Percentiles rank a stretch among this genome's conserved stretches.
These are phyloP conservation scores for Bombylius discolor DNA, from an alignment of 2,888 invertebrate species.

Conservation along the genomic window DNA sequence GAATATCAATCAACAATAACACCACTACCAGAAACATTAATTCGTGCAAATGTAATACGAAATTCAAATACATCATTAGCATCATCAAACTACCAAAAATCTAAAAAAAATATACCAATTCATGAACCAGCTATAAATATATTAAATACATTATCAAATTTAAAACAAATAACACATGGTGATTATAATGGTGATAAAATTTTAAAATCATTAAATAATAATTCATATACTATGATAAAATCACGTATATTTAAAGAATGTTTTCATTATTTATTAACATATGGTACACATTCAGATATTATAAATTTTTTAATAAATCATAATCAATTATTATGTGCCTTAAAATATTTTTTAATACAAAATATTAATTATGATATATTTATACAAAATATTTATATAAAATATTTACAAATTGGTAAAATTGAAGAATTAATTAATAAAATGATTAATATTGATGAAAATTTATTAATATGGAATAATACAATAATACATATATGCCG, in stretches of 20 bases:
- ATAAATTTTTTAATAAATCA: conserved; percentile 65
- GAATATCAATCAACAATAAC: conserved; percentile 38
- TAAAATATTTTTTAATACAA: conserved; percentile 56
- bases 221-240: conserved; percentile 13
- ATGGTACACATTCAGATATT: conserved; percentile 62
- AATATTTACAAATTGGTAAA: conserved; percentile 51
- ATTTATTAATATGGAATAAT: conserved; percentile 55
- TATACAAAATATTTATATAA: conserved; percentile 56
- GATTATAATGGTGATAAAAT: conserved; percentile 32
- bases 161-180: conserved; percentile 43
- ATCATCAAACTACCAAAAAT: conserved; percentile 21
- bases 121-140: conserved; percentile 48
- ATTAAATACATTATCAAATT: conserved; percentile 44
- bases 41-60: conserved; percentile 29
- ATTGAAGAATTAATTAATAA: conserved; percentile 47
- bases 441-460: conserved; percentile 52
- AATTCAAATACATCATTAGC: conserved; percentile 30
- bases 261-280: conserved; percentile 64
- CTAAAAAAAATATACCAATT: conserved; percentile 39
- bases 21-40: conserved; percentile 28
- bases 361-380: conserved; percentile 53
- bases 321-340: conserved; percentile 52
- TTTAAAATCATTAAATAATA: conserved; percentile 8
- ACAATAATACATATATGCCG: conserved; percentile 58
- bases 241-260: conserved; percentile 62